Evolutionary conservation across 2,113 vertebrate species (phyloP), one percentile per base, ranked within the genome.

Genomic region (Myiopsitta monachus): DNA sequence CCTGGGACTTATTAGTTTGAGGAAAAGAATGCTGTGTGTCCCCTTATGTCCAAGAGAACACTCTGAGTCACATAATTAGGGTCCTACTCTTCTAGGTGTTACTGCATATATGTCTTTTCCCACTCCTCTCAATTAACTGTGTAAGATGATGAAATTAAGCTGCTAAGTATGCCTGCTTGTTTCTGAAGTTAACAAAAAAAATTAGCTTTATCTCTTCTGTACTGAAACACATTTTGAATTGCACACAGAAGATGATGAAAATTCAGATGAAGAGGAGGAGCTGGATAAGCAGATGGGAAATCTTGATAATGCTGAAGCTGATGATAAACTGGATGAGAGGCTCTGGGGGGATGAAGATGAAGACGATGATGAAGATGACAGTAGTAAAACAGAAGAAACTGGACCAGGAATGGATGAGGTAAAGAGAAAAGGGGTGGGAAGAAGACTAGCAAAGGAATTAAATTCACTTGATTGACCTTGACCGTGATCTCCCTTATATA

Each of bases 231-330:
- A 12, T 80, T 83, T 70, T 97, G 41, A 95, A 63, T 47, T 92
- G 17, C 95, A 59, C 83, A 47, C 88, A 99, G 99, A 99, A 69
- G 98, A 99, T 21, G 98, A 97, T 47, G 98, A 98, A 69, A 96
- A 98, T 31, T 99, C 99, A 1, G 98, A 98, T 24, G 99, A 99
- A 57, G 98, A 98, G 3, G 97, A 99, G 98, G 96, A 99, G 70
- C 97, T 99, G 92, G 99, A 99, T 96, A 99, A 99, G 90, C 99
- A 99, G 94, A 99, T 99, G 99, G 99, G 99, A 19, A 97, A 99
- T 93, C 98, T 99, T 88, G 98, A 98, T 83, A 98, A 99, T 49
- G 99, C 98, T 68, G 98, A 99, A 96, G 98, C 99, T 6, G 98
- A 94, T 46, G 94, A 99, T 81, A 99, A 99, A 82, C 98, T 99